Conservation (phyloP, 2,888 invertebrate genomes). For the Alviniconcha strummeri region DNA sequence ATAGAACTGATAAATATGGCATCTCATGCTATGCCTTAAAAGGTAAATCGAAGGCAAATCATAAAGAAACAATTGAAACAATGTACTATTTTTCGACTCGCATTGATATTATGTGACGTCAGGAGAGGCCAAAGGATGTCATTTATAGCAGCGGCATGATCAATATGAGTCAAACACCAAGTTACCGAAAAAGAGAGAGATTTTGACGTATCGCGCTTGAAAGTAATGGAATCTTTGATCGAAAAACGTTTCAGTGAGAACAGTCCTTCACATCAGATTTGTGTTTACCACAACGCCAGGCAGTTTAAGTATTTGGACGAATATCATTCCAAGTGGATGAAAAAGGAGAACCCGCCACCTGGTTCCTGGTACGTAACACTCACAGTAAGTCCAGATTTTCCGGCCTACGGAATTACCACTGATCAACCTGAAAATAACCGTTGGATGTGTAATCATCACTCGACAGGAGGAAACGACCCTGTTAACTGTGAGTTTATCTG, state of each 20-base stretch:
- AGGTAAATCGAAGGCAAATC: too few species aligned
- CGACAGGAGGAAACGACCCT: neutral
- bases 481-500: neutral
- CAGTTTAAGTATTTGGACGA: conserved; percentile 24
- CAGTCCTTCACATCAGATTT: neutral
- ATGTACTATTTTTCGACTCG: conserved; percentile 13
- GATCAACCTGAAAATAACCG: too few species aligned
- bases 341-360: conserved; percentile 18
- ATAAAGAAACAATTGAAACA: neutral
- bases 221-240: conserved; percentile 26
- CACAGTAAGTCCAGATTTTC: too few species aligned
- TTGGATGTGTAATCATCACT: neutral
- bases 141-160: neutral
- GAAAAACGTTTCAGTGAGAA: neutral
- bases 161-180: neutral
- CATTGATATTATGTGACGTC: neutral
- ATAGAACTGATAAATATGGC: too few species aligned
- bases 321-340: neutral
- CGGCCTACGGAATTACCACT: too few species aligned
- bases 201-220: neutral
- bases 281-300: conserved; percentile 3
- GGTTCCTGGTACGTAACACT: neutral
- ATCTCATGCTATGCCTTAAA: too few species aligned
- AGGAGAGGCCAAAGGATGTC: too few species aligned
- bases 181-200: neutral